Evolutionary conservation across 2,888 invertebrate genomes (phyloP), one percentile per base, ranked within the genome.

Genomic region (Drosophila dives): DNA sequence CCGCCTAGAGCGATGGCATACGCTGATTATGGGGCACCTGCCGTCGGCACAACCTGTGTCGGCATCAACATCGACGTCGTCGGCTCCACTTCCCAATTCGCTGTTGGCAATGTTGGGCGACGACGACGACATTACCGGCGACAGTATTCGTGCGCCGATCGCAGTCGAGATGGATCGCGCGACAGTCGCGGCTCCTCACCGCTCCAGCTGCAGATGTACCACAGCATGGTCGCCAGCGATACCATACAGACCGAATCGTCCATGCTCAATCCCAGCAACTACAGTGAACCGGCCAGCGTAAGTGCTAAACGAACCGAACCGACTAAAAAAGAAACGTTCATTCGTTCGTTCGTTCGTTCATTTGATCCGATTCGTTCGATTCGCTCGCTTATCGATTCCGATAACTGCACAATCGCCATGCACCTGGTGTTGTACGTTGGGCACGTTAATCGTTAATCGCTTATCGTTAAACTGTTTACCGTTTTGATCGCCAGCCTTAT

Each of bases 131-230:
- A 92, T 68, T 93, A 93, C 69, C 89, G 91, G 12, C 91, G 93
- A 17, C 93, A 93, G 77, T 92, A 89, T 75, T 93, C 93, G 20
- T 93, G 92, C 81, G 91, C 90, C 67, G 93, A 93, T 64, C 91
- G 91, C 65, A 92, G 91, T 59, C 91, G 90, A 51, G 92, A 92
- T 61, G 91, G 91, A 73, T 92, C 92, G 42, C 91, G 86, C 63
- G 93, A 92, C 38, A 93, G 92, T 80, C 92, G 91, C 38, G 91
- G 92, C 59, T 92, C 92, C 40, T 84, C 91, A 53, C 66, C 81
- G 58, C 64, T 77, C 59, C 86, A 80, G 58, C 45, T 80, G 54
- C 87, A 85, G 59, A 88, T 89, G 65, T 90, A 78, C 66, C 89
- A 82, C 38, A 90, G 89, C 73, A 86, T 91, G 83, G 83, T 80